These are phyloP conservation scores for Solen grandis DNA, from an alignment of 1,140 invertebrate species.

Conservation along the genomic window DNA sequence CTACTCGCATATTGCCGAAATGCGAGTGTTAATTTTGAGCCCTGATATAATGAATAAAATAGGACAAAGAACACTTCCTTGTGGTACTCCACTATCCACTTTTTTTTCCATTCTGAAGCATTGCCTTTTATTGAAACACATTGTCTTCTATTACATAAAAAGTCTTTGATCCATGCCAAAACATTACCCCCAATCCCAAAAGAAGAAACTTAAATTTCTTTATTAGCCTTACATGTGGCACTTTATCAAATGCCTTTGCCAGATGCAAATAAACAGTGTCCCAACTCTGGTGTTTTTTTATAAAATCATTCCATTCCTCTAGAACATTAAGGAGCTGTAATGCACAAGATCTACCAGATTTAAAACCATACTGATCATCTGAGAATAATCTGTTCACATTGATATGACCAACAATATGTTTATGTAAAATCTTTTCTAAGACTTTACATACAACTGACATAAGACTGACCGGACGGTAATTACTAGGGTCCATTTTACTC, in stretches of 20 bases:
- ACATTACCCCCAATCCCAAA: slow-evolving; percentile 11
- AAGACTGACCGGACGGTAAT: slow-evolving; percentile 15
- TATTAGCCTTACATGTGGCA: not conserved
- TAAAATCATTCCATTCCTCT: not conserved
- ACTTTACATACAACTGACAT: slow-evolving; percentile 3
- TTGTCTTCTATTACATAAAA: slow-evolving; percentile 6
- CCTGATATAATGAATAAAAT: not conserved
- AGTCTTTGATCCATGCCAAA: not conserved
- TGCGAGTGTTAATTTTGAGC: too few relatives aligned
- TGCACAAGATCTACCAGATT: not conserved
- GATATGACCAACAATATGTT: slow-evolving; percentile 5
- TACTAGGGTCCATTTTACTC: not conserved
- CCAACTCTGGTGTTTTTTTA: not conserved
- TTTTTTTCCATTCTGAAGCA: slow-evolving; percentile 1
- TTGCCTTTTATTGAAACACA: slow-evolving; percentile 8
- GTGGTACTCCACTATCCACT: too few relatives aligned
- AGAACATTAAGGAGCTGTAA: not conserved
- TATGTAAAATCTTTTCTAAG: slow-evolving; percentile 1
- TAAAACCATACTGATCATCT: slow-evolving; percentile 5
- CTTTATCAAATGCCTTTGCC: too few relatives aligned
- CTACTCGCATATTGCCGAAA: too few relatives aligned
- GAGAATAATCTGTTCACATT: not conserved
- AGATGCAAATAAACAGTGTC: slow-evolving; percentile 1
- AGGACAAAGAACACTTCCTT: slow-evolving; percentile 1
- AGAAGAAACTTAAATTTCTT: not conserved